phyloP scores from a whole-genome alignment of 2,888 invertebrate species.

The Dione juno region DNA sequence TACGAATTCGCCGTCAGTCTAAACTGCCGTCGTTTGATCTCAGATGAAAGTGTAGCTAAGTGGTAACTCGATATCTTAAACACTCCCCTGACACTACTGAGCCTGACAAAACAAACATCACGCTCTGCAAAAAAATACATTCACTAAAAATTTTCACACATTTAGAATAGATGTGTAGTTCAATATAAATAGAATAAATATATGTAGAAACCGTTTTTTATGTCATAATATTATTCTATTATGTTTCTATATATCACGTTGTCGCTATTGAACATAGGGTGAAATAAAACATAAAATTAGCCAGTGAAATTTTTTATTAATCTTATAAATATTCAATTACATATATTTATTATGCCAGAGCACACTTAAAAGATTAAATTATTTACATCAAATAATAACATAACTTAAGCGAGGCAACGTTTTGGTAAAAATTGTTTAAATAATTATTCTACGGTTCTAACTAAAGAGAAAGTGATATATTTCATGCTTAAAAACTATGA shows the following conservation, averaged over 20 bases:
- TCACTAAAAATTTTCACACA: slow-evolving; percentile 19
- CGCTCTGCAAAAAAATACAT: slow-evolving; percentile 54
- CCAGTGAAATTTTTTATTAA: slow-evolving; percentile 75
- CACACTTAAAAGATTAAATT: slow-evolving; percentile 71
- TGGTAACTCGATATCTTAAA: slow-evolving; percentile 72
- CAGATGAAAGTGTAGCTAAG: slow-evolving; percentile 51
- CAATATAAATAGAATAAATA: no score
- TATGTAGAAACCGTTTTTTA: neutral
- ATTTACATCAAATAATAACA: slow-evolving; percentile 71
- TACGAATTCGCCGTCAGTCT: slow-evolving; percentile 44
- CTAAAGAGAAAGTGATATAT: slow-evolving; percentile 47
- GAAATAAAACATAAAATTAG: slow-evolving; percentile 53
- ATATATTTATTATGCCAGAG: slow-evolving; percentile 75
- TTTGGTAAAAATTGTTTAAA: slow-evolving; percentile 80
- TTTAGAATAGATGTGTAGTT: neutral
- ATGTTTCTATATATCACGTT: neutral
- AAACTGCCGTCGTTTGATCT: slow-evolving; percentile 45
- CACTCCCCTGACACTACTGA: slow-evolving; percentile 59
- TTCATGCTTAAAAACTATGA: slow-evolving; percentile 30
- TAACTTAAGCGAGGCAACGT: slow-evolving; percentile 81
- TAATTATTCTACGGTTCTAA: slow-evolving; percentile 61
- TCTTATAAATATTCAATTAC: slow-evolving; percentile 57
- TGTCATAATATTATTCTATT: no score
- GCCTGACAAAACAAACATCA: slow-evolving; percentile 80
- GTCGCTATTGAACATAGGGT: neutral